Evolutionary conservation across 2,888 invertebrate species (phyloP).

Genomic region (Eupithecia tripunctaria): DNA sequence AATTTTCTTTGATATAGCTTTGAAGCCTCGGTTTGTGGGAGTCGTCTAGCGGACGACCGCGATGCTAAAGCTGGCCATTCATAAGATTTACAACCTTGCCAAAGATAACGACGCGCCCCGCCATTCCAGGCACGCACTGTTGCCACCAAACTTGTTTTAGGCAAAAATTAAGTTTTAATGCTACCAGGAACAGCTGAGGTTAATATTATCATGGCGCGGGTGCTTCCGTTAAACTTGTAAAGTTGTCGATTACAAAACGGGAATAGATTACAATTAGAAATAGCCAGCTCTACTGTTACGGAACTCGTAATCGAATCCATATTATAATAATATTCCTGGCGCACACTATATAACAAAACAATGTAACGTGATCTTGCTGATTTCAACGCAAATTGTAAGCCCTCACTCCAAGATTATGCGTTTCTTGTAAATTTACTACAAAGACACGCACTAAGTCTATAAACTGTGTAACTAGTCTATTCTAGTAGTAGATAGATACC

Average conservation of each 20-base stretch:
- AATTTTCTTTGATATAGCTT: conserved; percentile 72
- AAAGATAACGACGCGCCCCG: conserved; percentile 73
- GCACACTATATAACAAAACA: conserved; percentile 9
- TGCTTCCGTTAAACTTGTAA: conserved; percentile 48
- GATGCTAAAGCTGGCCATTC: conserved; percentile 71
- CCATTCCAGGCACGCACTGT: conserved; percentile 73
- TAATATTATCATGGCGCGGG: conserved; percentile 61
- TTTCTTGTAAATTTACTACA: conserved; percentile 19
- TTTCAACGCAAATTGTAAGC: conserved; percentile 22
- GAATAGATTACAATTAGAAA: neutral
- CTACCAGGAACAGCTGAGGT: conserved; percentile 66
- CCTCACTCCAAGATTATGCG: conserved; percentile 28
- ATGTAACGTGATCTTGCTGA: conserved; percentile 8
- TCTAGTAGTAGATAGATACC: too few species aligned
- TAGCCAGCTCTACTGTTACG: conserved; percentile 7
- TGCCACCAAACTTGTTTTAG: conserved; percentile 63
- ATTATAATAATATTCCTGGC: conserved; percentile 19
- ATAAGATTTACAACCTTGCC: conserved; percentile 75
- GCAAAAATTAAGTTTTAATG: conserved; percentile 70
- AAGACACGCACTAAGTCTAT: conserved; percentile 14
- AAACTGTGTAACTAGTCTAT: too few species aligned
- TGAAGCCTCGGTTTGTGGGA: conserved; percentile 67
- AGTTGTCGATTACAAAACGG: conserved; percentile 18
- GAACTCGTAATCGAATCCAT: conserved; percentile 13
- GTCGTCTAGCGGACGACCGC: conserved; percentile 61